Conservation (phyloP, 2,113 vertebrate species). For the Corythornis madagascariensis region DNA sequence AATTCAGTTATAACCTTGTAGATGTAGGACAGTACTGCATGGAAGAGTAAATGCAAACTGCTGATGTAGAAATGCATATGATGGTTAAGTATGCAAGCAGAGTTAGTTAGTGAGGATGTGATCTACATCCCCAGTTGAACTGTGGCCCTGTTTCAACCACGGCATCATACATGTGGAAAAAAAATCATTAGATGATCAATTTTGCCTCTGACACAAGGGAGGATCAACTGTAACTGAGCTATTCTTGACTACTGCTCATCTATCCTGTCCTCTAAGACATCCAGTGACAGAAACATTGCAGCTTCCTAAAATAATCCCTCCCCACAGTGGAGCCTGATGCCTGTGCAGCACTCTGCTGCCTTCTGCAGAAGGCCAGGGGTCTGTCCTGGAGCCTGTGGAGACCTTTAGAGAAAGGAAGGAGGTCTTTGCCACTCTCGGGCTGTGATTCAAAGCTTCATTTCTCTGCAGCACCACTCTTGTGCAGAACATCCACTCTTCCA, state of each 20-base stretch:
- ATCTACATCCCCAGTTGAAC: neutral
- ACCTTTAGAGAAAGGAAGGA: neutral
- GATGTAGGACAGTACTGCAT: neutral
- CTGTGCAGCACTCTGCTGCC: neutral
- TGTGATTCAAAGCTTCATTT: rapidly evolving
- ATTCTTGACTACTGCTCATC: conserved; percentile 3
- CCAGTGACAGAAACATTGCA: neutral
- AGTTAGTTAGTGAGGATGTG: neutral
- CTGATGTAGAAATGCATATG: neutral
- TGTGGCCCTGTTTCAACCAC: neutral
- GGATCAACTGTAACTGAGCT: neutral
- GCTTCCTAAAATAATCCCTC: conserved; percentile 21
- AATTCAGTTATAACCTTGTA: neutral
- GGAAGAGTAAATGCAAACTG: neutral
- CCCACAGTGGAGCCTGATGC: rapidly evolving
- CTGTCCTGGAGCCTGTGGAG: neutral
- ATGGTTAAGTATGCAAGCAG: neutral
- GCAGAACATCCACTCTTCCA: neutral
- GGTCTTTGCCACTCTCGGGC: rapidly evolving
- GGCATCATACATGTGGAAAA: neutral
- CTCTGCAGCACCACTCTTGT: neutral
- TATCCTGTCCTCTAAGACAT: neutral
- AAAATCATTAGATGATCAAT: neutral
- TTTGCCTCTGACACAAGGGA: neutral
- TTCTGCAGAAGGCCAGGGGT: neutral